These are phyloP conservation scores for Lethenteron reissneri DNA, from an alignment of 2,113 vertebrate species.

Conservation along the genomic window DNA sequence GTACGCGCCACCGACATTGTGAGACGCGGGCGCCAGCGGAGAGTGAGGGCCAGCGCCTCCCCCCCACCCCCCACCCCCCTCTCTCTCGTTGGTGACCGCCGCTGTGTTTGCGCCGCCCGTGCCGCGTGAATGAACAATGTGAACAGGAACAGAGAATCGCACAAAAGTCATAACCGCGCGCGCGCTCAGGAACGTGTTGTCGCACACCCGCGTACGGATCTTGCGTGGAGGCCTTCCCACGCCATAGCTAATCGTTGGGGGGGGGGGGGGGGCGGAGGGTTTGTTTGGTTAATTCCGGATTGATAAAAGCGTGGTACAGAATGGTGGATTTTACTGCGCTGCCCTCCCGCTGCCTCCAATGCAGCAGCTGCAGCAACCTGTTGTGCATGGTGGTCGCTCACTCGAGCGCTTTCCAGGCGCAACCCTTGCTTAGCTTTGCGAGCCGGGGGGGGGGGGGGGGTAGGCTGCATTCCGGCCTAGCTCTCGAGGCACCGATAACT, in stretches of 20 bases:
- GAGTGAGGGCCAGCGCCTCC: background rate
- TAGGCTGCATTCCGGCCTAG: no score
- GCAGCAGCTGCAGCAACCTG: background rate
- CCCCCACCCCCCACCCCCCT: background rate
- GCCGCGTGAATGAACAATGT: rapidly evolving
- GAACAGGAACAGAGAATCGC: rapidly evolving
- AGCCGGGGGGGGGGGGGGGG: no score
- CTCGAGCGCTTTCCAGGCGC: background rate
- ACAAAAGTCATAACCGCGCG: background rate
- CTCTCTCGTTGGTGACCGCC: background rate
- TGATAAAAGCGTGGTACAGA: no score
- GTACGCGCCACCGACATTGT: background rate
- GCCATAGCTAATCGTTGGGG: slow-evolving; percentile 12
- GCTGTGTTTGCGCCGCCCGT: background rate
- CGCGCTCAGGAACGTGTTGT: background rate
- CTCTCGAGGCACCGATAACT: no score
- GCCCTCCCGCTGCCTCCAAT: background rate
- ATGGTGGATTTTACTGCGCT: no score
- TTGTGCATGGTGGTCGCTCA: background rate
- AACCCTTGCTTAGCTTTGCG: background rate
- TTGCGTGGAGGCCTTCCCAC: slow-evolving; percentile 8
- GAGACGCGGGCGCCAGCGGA: background rate
- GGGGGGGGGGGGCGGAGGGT: background rate
- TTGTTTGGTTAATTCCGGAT: background rate
- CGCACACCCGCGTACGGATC: background rate